phyloP scores from a whole-genome alignment of 2,797 vertebrate species.

The Rachycentron canadum region DNA sequence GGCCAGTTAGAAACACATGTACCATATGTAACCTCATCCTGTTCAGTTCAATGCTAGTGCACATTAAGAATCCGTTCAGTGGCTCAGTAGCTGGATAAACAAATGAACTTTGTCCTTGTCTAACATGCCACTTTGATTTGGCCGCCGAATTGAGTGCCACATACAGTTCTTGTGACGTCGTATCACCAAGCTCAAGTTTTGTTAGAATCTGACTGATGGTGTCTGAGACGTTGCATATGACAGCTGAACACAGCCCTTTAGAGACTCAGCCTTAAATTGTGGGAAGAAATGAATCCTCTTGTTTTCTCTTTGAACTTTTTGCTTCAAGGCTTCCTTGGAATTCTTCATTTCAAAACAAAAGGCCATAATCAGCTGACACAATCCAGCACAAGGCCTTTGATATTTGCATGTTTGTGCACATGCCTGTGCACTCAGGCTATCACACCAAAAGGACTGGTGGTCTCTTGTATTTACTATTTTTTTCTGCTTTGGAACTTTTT shows the following conservation, averaged over 20 bases:
- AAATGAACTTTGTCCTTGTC: not conserved
- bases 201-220: not conserved
- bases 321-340: conserved; percentile 3
- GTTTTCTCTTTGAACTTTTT: conserved; percentile 10
- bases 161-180: not conserved
- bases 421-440: not conserved
- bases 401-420: conserved; percentile 23
- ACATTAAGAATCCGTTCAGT: conserved; percentile 3
- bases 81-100: not conserved
- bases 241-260: conserved; percentile 7
- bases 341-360: conserved; percentile 11
- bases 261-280: not conserved
- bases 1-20: conserved; percentile 1
- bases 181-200: conserved; percentile 1
- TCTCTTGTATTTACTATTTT: not conserved
- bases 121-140: conserved; percentile 26
- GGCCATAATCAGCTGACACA: conserved; percentile 4
- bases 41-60: not conserved
- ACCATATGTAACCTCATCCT: not conserved
- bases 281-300: not conserved
- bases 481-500: not conserved
- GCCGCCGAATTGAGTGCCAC: not conserved
- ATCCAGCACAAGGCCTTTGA: conserved; percentile 2
- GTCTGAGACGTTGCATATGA: conserved; percentile 15
- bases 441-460: not conserved